Evolutionary conservation across 2,888 invertebrate genomes (phyloP).

Genomic region (Epinotia ramella): DNA sequence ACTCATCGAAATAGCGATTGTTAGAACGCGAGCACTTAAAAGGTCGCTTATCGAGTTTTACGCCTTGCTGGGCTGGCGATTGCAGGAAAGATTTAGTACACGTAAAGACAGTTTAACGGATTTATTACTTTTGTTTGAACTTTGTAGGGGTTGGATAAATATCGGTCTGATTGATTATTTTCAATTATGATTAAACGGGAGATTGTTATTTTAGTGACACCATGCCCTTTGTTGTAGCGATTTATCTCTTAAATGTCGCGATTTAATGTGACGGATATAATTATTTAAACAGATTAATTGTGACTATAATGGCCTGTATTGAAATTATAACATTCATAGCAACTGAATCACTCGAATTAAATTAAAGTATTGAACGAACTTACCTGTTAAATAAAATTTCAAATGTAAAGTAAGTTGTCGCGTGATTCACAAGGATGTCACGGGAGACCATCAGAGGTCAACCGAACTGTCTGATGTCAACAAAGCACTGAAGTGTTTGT

Average conservation of each 20-base stretch:
- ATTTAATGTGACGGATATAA: slow-evolving; percentile 9
- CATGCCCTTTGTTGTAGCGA: slow-evolving; percentile 8
- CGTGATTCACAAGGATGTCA: slow-evolving; percentile 60
- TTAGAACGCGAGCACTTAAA: slow-evolving; percentile 27
- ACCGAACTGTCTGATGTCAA: slow-evolving; percentile 72
- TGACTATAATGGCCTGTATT: slow-evolving; percentile 9
- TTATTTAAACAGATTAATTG: slow-evolving; percentile 21
- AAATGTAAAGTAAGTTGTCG: slow-evolving; percentile 31
- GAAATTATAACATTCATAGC: slow-evolving; percentile 1
- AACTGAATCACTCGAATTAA: slow-evolving; percentile 9
- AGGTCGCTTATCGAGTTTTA: slow-evolving; percentile 29
- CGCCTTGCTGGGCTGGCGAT: slow-evolving; percentile 26
- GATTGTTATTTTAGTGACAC: slow-evolving; percentile 29
- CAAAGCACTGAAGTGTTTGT: slow-evolving; percentile 74
- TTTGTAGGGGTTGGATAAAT: slow-evolving; percentile 22
- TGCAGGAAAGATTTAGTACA: slow-evolving; percentile 27
- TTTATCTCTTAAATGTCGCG: slow-evolving; percentile 28
- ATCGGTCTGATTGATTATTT: slow-evolving; percentile 9
- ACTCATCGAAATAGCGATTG: slow-evolving; percentile 23
- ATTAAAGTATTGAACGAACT: background rate
- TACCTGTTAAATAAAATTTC: slow-evolving; percentile 24
- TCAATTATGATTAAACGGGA: slow-evolving; percentile 24
- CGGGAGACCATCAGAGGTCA: slow-evolving; percentile 71
- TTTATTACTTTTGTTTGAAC: slow-evolving; percentile 23
- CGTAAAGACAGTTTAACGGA: slow-evolving; percentile 20